These are phyloP conservation scores for Ciona savignyi DNA, from an alignment of 23 tunicate genomes.

Conservation along the genomic window DNA sequence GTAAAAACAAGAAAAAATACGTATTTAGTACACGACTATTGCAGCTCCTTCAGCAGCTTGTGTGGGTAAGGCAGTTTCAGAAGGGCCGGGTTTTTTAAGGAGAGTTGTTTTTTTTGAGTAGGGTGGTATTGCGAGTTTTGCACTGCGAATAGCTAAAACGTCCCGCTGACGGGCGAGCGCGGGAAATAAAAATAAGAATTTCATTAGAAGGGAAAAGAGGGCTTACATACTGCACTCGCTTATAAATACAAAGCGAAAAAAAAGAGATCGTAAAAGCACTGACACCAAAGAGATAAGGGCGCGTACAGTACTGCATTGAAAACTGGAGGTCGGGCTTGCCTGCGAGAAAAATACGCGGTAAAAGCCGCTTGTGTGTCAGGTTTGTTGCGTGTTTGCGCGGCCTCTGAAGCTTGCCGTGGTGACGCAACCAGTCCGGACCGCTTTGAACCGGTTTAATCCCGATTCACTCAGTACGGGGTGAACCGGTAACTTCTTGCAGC, in stretches of 20 bases:
- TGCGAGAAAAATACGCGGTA: too few species aligned
- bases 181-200: background rate
- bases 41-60: too few species aligned
- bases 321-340: too few species aligned
- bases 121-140: too few species aligned
- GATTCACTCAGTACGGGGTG: constrained; percentile 48
- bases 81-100: too few species aligned
- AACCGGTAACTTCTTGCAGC: constrained; percentile 53
- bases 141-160: background rate
- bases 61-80: too few species aligned
- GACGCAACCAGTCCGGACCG: constrained; percentile 24
- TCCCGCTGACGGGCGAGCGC: background rate
- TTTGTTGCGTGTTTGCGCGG: too few species aligned
- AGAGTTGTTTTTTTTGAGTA: too few species aligned
- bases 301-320: background rate
- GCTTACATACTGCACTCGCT: background rate
- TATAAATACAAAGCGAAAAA: background rate
- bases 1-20: too few species aligned
- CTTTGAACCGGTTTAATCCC: constrained; percentile 13
- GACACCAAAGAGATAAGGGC: background rate
- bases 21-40: too few species aligned
- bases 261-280: background rate
- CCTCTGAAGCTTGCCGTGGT: too few species aligned
- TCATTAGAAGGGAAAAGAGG: background rate
- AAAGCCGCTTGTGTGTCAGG: too few species aligned